A percentile compares a stretch with the other conserved stretches of the same genome.
Conservation (phyloP, 2,888 invertebrate genomes). For the Chalcis sispes region DNA sequence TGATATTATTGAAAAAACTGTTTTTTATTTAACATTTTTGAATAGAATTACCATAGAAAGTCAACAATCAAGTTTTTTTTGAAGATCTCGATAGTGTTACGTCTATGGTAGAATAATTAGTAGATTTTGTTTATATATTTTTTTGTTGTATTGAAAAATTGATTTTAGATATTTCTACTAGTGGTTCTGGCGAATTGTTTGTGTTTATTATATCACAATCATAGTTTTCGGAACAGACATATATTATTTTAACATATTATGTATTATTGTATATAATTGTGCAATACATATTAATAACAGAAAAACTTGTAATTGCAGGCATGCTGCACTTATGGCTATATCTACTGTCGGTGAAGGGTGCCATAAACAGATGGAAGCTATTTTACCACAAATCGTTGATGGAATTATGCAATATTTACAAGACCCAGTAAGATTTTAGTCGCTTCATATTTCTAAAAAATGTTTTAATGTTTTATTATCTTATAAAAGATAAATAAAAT, state of each 20-base stretch:
- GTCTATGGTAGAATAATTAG: slow-evolving; percentile 46
- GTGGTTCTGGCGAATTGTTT: slow-evolving; percentile 46
- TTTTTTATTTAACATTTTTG: no score
- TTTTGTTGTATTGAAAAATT: slow-evolving; percentile 48
- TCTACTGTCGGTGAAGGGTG: slow-evolving; percentile 99
- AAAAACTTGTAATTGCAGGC: slow-evolving; percentile 76
- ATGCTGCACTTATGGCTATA: slow-evolving; percentile 98
- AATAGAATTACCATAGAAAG: slow-evolving; percentile 31
- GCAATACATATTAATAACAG: slow-evolving; percentile 18
- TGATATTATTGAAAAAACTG: no score
- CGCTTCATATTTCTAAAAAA: not conserved
- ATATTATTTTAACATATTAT: not conserved
- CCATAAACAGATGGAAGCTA: slow-evolving; percentile 97
- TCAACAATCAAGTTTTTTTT: slow-evolving; percentile 18
- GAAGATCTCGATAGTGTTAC: slow-evolving; percentile 42
- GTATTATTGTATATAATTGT: not conserved
- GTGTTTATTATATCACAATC: slow-evolving; percentile 6
- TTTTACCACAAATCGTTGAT: slow-evolving; percentile 94
- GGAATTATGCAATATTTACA: slow-evolving; percentile 91
- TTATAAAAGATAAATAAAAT: no score
- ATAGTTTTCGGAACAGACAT: slow-evolving; percentile 38
- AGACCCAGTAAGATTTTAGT: slow-evolving; percentile 82
- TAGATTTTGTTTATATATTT: slow-evolving; percentile 4
- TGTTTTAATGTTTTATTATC: no score
- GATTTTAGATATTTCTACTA: slow-evolving; percentile 24